These are phyloP conservation scores for Venturia canescens DNA, from an alignment of 1,140 invertebrate genomes.

Conservation along the genomic window DNA sequence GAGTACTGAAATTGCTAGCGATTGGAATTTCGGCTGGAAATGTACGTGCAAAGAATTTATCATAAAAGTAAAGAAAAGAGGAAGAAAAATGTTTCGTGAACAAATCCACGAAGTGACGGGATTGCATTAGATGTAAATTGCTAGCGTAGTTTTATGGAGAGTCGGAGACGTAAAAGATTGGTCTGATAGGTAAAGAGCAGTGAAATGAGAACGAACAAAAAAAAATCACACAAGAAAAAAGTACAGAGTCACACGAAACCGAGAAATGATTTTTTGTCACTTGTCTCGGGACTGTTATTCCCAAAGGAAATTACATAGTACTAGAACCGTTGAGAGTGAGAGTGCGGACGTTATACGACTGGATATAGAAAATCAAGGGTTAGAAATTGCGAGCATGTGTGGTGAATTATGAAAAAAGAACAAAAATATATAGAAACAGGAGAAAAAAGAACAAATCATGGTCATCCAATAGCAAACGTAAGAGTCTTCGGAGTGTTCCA, in stretches of 20 bases:
- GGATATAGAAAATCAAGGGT: background rate
- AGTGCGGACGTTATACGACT: background rate
- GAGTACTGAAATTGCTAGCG: too few relatives aligned
- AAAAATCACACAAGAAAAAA: conserved; percentile 22
- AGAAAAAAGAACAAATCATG: conserved; percentile 59
- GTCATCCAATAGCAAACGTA: conserved; percentile 70
- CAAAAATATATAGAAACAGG: conserved; percentile 48
- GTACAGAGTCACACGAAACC: background rate
- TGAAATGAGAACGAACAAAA: conserved; percentile 1
- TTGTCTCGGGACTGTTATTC: conserved; percentile 36
- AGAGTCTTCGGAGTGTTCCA: conserved; percentile 63
- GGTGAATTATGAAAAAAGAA: conserved; percentile 20
- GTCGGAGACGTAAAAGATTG: background rate
- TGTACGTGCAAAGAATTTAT: background rate
- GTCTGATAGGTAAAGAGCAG: background rate
- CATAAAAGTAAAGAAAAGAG: background rate
- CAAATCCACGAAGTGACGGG: background rate
- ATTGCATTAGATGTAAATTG: conserved; percentile 11
- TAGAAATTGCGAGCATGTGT: conserved; percentile 1
- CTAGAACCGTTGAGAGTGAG: conserved; percentile 20
- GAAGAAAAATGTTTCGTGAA: background rate
- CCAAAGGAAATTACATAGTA: conserved; percentile 27
- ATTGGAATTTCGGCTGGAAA: too few relatives aligned
- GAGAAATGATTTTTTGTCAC: conserved; percentile 8
- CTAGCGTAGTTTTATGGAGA: conserved; percentile 8